Percentiles rank a stretch among this genome's conserved stretches.
Evolutionary conservation across 2,888 invertebrate species (phyloP).

Genomic region (Drosophila prolongata): DNA sequence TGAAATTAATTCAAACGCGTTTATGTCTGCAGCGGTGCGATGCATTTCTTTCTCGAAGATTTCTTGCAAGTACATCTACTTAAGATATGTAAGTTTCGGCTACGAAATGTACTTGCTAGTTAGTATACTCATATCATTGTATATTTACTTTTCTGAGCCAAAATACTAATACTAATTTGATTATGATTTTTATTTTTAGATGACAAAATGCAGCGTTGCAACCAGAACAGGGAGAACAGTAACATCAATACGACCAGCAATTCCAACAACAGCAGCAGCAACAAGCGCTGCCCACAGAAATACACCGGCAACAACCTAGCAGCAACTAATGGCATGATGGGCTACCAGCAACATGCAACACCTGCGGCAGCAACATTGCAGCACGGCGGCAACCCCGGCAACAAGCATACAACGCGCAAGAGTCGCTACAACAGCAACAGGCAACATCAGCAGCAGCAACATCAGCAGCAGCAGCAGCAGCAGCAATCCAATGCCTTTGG

Average conservation of each 20-base stretch:
- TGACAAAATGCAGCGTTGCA: constrained; percentile 67
- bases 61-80: constrained; percentile 40
- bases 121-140: not conserved
- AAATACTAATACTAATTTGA: not conserved
- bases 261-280: constrained; percentile 26
- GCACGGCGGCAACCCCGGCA: constrained; percentile 7
- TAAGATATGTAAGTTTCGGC: constrained; percentile 51
- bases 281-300: constrained; percentile 24
- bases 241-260: constrained; percentile 6
- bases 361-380: constrained; percentile 11
- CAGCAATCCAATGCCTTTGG: constrained; percentile 34
- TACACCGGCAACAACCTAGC: constrained; percentile 43
- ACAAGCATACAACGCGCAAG: constrained; percentile 40
- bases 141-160: too few relatives aligned
- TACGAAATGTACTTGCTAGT: not conserved
- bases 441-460: constrained; percentile 17
- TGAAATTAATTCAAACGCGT: constrained; percentile 17
- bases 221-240: constrained; percentile 33
- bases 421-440: constrained; percentile 50
- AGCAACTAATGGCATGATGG: constrained; percentile 19
- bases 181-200: constrained; percentile 26
- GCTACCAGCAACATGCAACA: constrained; percentile 32
- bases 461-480: constrained; percentile 36
- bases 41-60: constrained; percentile 53
- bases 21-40: constrained; percentile 33